Conservation (phyloP, 2,888 invertebrate genomes). For the Hoplodrina ambigua region DNA sequence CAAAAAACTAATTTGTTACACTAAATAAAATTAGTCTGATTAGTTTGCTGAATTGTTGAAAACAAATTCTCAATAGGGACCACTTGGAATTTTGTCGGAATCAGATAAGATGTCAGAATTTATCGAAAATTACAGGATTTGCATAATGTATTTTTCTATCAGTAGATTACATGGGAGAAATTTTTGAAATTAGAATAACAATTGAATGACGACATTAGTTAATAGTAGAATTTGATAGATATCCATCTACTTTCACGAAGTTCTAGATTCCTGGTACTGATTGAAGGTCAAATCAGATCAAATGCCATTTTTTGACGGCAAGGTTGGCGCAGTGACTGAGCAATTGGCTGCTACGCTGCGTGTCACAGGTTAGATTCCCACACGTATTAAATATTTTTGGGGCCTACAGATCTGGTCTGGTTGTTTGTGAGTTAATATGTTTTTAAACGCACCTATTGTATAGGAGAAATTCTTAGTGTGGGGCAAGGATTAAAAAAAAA, state of each 20-base stretch:
- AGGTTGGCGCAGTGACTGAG: too few relatives aligned
- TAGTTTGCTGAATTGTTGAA: not conserved
- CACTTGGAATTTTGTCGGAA: not conserved
- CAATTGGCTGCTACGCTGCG: too few relatives aligned
- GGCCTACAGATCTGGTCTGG: too few relatives aligned
- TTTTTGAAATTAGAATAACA: constrained; percentile 5
- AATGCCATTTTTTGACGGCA: not conserved
- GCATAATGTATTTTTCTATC: constrained; percentile 15
- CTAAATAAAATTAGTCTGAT: not conserved
- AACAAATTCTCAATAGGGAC: constrained; percentile 10
- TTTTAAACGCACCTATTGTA: too few relatives aligned
- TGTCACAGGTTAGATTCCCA: too few relatives aligned
- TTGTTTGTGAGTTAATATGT: too few relatives aligned
- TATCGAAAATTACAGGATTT: constrained; percentile 34
- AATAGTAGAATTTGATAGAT: not conserved
- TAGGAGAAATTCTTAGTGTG: too few relatives aligned
- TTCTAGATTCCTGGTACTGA: constrained; percentile 9
- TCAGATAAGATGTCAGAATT: constrained; percentile 19
- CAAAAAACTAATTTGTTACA: not conserved
- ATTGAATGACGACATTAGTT: not conserved
- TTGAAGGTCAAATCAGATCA: not conserved
- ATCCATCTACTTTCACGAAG: not conserved
- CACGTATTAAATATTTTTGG: too few relatives aligned
- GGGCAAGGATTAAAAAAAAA: too few relatives aligned
- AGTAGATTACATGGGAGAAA: constrained; percentile 12